Evolutionary conservation across 2,797 vertebrate species (phyloP).

Genomic region (Merluccius polli): DNA sequence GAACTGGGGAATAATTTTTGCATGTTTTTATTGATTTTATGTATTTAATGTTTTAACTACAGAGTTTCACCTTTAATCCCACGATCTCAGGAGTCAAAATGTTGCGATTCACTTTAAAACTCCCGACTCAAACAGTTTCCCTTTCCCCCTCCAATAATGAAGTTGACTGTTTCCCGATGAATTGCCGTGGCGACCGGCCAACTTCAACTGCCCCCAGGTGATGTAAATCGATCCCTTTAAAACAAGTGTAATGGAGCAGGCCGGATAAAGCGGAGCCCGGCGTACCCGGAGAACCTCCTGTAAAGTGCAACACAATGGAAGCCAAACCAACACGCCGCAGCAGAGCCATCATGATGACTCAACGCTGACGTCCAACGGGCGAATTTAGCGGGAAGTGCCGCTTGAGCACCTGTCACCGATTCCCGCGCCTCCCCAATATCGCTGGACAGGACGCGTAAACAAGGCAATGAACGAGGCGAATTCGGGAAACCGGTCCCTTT

Average conservation of each 20-base stretch:
- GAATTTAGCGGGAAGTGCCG: conserved; percentile 30
- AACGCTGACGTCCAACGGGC: neutral
- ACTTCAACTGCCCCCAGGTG: conserved; percentile 46
- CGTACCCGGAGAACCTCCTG: conserved; percentile 27
- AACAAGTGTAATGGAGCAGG: conserved; percentile 49
- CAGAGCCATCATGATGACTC: neutral
- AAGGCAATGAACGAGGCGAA: too few relatives aligned
- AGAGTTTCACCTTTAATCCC: too few relatives aligned
- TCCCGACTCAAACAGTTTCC: conserved; percentile 1
- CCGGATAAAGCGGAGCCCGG: conserved; percentile 28
- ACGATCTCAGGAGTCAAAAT: neutral
- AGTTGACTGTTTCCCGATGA: conserved; percentile 30
- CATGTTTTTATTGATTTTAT: too few relatives aligned
- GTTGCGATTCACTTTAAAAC: neutral
- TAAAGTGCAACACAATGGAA: conserved; percentile 14
- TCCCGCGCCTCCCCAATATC: conserved; percentile 32
- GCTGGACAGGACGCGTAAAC: neutral
- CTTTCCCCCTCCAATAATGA: conserved; percentile 38
- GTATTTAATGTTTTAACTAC: too few relatives aligned
- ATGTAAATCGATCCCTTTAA: conserved; percentile 54
- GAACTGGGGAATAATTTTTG: too few relatives aligned
- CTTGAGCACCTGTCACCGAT: conserved; percentile 40
- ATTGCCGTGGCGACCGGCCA: conserved; percentile 13
- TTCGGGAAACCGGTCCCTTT: too few relatives aligned
- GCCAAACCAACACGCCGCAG: neutral